A percentile compares a stretch with the other conserved stretches of the same genome.
These are phyloP conservation scores for Megaleporinus macrocephalus DNA, from an alignment of 2,113 vertebrate species.

Conservation along the genomic window DNA sequence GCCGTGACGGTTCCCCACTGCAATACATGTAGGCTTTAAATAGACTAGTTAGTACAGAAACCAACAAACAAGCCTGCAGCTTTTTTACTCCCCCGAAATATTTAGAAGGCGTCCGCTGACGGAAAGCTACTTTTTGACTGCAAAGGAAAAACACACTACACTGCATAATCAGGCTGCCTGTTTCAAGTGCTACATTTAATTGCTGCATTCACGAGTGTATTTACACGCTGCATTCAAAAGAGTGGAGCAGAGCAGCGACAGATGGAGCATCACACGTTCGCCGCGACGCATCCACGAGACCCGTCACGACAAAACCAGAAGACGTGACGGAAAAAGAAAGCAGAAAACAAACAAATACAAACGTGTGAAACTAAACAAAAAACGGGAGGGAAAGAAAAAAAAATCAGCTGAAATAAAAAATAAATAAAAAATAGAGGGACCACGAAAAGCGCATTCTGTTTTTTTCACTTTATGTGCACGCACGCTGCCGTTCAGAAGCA, in stretches of 20 bases:
- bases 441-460: conserved; percentile 42
- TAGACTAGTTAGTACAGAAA: too few relatives aligned
- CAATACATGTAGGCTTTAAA: too few relatives aligned
- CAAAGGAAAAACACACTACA: too few relatives aligned
- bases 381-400: background rate
- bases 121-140: background rate
- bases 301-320: conserved; percentile 49
- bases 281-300: conserved; percentile 47
- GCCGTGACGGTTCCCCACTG: too few relatives aligned
- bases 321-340: conserved; percentile 31
- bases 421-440: conserved; percentile 31
- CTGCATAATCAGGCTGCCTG: background rate
- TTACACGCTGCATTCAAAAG: conserved; percentile 4
- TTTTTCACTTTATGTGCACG: conserved; percentile 13
- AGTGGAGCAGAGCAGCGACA: conserved; percentile 17
- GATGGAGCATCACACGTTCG: conserved; percentile 40
- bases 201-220: background rate
- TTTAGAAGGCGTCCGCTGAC: too few relatives aligned
- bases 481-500: conserved; percentile 32
- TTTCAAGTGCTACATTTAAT: background rate
- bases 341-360: conserved; percentile 27
- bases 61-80: too few relatives aligned
- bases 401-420: background rate
- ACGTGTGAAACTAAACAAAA: conserved; percentile 47
- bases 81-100: too few relatives aligned